phyloP scores from a whole-genome alignment of 92 coral and sea anemone species.

The Palythoa grandiflora region DNA sequence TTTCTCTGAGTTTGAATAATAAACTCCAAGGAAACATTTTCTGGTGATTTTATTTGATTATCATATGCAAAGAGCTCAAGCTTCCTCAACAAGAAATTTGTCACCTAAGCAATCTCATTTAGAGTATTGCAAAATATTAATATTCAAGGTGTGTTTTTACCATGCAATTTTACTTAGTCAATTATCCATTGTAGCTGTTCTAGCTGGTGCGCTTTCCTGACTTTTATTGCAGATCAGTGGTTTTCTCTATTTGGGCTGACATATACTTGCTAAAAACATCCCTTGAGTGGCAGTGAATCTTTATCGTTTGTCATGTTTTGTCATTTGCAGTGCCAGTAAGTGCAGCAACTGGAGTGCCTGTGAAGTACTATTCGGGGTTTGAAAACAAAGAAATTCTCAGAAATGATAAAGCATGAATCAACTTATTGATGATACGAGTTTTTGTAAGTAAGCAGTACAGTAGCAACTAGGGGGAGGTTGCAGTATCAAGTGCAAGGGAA shows the following conservation, averaged over 20 bases:
- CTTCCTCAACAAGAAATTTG: background rate
- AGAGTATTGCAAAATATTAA: constrained; percentile 1
- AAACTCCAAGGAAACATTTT: background rate
- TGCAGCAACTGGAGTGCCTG: constrained; percentile 30
- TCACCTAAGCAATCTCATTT: constrained; percentile 13
- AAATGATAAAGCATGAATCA: background rate
- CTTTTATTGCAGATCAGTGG: background rate
- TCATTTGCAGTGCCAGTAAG: background rate
- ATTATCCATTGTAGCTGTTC: constrained; percentile 26
- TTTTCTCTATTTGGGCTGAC: constrained; percentile 27
- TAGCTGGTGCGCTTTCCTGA: background rate
- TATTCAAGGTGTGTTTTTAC: background rate
- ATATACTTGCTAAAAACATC: background rate
- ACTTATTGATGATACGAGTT: background rate
- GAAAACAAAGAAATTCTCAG: background rate
- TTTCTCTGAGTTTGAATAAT: background rate
- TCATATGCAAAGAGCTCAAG: background rate
- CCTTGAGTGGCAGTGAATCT: background rate
- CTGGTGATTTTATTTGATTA: background rate
- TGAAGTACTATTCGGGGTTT: background rate
- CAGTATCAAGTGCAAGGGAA: background rate
- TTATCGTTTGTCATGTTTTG: background rate
- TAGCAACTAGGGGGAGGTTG: constrained; percentile 3
- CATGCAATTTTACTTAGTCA: background rate
- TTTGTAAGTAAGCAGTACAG: background rate